phyloP scores from a whole-genome alignment of 1,140 invertebrate genomes.

The Vanessa atalanta region DNA sequence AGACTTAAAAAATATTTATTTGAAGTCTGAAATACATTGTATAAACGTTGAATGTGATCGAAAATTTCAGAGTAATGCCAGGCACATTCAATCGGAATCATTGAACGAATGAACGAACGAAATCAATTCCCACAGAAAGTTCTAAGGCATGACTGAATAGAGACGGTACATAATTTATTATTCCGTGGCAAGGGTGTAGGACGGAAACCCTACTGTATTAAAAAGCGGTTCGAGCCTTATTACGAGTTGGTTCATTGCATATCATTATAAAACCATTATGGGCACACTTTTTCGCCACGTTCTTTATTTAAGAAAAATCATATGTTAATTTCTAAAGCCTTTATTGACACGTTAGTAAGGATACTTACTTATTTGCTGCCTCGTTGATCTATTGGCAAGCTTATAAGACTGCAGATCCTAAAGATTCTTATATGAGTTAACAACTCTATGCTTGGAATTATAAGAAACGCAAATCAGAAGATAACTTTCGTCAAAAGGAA shows the following conservation, averaged over 20 bases:
- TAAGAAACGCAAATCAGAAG: no score
- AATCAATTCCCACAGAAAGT: constrained; percentile 11
- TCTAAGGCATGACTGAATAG: constrained; percentile 15
- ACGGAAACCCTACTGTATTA: constrained; percentile 6
- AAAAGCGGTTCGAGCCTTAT: neutral
- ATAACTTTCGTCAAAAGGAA: no score
- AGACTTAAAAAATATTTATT: neutral
- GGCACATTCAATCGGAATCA: constrained; percentile 2
- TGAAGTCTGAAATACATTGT: neutral
- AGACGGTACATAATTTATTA: constrained; percentile 20
- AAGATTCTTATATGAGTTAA: no score
- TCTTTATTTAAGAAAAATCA: neutral
- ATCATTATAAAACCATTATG: neutral
- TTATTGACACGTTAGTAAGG: neutral
- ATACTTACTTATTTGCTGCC: no score
- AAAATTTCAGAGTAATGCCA: neutral
- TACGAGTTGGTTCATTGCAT: neutral
- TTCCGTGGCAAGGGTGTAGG: constrained; percentile 2
- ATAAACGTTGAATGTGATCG: neutral
- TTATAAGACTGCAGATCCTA: no score
- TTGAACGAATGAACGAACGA: neutral
- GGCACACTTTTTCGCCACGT: neutral
- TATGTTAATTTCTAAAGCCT: neutral
- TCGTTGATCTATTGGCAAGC: no score
- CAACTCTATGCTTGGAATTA: no score